These are phyloP conservation scores for Collichthys lucidus DNA, from an alignment of 2,113 vertebrate genomes.

Conservation along the genomic window DNA sequence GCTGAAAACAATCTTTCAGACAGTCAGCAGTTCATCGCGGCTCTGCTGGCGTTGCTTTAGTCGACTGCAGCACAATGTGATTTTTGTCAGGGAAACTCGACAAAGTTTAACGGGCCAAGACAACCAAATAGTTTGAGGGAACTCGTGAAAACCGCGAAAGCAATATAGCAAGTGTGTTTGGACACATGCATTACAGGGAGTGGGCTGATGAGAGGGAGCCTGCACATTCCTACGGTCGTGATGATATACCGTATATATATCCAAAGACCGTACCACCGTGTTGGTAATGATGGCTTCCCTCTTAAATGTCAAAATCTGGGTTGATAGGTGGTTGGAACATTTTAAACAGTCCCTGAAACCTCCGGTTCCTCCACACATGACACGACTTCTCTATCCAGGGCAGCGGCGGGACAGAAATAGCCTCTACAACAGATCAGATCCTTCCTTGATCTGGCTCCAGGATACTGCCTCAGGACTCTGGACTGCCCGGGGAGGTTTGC, in stretches of 20 bases:
- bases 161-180: slow-evolving; percentile 16
- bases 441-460: slow-evolving; percentile 23
- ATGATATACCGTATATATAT: slow-evolving; percentile 36
- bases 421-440: neutral
- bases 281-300: slow-evolving; percentile 44
- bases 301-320: slow-evolving; percentile 26
- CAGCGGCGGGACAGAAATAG: slow-evolving; percentile 42
- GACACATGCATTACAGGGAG: slow-evolving; percentile 13
- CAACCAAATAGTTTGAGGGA: slow-evolving; percentile 42
- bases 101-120: slow-evolving; percentile 40
- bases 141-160: slow-evolving; percentile 44
- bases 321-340: slow-evolving; percentile 45
- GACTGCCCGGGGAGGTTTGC: neutral
- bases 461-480: slow-evolving; percentile 28
- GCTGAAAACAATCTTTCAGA: slow-evolving; percentile 30
- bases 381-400: slow-evolving; percentile 25
- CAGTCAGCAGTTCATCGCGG: slow-evolving; percentile 13
- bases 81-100: slow-evolving; percentile 52
- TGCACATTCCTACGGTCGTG: slow-evolving; percentile 55
- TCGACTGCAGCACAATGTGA: slow-evolving; percentile 39
- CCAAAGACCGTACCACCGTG: slow-evolving; percentile 15
- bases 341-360: slow-evolving; percentile 24
- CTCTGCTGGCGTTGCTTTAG: slow-evolving; percentile 38
- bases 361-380: slow-evolving; percentile 23
- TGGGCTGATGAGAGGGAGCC: slow-evolving; percentile 28